Conservation (phyloP, 2,888 invertebrate genomes). For the Eugnorisma glareosa region DNA sequence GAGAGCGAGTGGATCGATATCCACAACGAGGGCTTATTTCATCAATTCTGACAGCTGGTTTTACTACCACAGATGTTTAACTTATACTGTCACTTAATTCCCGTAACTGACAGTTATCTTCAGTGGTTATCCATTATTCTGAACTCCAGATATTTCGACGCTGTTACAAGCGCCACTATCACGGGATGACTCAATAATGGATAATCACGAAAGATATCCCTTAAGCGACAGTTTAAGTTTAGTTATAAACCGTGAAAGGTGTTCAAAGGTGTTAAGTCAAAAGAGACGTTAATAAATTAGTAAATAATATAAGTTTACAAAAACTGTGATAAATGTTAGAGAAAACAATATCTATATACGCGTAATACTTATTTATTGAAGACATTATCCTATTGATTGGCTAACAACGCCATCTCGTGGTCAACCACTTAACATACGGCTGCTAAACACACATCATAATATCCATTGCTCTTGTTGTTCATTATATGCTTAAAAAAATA, state of each 20-base stretch:
- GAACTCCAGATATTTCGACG: too few species aligned
- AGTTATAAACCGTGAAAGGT: too few species aligned
- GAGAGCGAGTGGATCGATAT: background rate
- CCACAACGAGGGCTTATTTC: background rate
- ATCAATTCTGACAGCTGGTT: background rate
- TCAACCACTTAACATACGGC: constrained; percentile 31
- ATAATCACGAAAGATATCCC: too few species aligned
- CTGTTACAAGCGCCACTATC: too few species aligned
- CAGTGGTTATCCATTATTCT: too few species aligned
- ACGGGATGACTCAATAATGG: too few species aligned
- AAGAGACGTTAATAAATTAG: background rate
- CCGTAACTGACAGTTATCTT: too few species aligned
- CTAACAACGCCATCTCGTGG: constrained; percentile 58
- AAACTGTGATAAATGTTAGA: constrained; percentile 1
- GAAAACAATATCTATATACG: background rate
- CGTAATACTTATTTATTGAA: constrained; percentile 12
- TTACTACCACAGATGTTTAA: too few species aligned
- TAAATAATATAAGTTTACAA: background rate
- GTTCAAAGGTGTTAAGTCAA: background rate
- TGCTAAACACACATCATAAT: constrained; percentile 29
- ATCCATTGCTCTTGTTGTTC: background rate
- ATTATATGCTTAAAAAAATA: constrained; percentile 14
- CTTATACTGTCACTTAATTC: too few species aligned
- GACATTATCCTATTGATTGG: constrained; percentile 15
- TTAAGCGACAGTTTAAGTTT: too few species aligned